Evolutionary conservation across 2,888 invertebrate species (phyloP).

Genomic region (Drosophila histrio): DNA sequence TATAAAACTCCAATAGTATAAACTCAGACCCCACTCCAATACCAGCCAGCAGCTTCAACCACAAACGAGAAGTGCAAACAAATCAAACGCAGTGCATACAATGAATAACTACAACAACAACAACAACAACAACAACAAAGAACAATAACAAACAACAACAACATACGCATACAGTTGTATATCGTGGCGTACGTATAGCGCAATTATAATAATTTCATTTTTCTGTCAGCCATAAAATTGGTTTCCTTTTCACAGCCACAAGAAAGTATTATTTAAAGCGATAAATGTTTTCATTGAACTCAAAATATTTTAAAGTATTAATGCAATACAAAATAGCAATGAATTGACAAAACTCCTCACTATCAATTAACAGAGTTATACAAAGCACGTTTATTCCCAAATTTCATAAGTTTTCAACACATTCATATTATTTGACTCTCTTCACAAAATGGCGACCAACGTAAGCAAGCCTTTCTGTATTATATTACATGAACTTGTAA

Average conservation of each 20-base stretch:
- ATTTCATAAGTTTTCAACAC: background rate
- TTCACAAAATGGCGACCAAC: background rate
- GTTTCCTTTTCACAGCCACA: constrained; percentile 29
- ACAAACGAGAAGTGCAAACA: constrained; percentile 53
- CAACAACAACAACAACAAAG: constrained; percentile 38
- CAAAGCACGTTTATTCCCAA: constrained; percentile 28
- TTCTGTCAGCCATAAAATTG: constrained; percentile 53
- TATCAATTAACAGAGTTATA: constrained; percentile 13
- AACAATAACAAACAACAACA: constrained; percentile 34
- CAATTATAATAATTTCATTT: constrained; percentile 74
- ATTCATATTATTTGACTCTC: background rate
- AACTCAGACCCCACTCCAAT: background rate
- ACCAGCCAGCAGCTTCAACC: constrained; percentile 10
- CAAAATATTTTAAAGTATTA: constrained; percentile 4
- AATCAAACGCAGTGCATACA: constrained; percentile 63
- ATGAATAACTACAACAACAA: constrained; percentile 36
- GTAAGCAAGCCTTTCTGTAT: constrained; percentile 1
- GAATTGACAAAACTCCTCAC: constrained; percentile 10
- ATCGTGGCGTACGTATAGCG: constrained; percentile 29
- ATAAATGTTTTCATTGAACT: constrained; percentile 15
- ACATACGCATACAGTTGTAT: constrained; percentile 12
- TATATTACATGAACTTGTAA: background rate
- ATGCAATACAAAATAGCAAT: background rate
- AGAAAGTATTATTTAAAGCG: constrained; percentile 18
- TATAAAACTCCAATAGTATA: constrained; percentile 16